phyloP scores from a whole-genome alignment of 2,888 invertebrate genomes.

The Lithophane leautieri region DNA sequence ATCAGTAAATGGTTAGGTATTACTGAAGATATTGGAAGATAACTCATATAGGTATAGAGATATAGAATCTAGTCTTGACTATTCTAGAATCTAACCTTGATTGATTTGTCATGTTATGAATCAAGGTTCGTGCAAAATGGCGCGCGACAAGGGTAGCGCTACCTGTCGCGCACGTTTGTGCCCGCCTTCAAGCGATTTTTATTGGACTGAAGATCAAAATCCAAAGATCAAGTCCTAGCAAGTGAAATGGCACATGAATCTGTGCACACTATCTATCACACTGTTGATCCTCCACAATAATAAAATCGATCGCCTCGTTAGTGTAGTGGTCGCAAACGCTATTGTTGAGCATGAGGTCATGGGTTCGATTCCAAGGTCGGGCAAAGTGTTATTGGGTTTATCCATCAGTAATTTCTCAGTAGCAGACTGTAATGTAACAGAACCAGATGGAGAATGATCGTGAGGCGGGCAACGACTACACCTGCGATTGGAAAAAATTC shows the following conservation, averaged over 20 bases:
- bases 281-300: not conserved
- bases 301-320: not conserved
- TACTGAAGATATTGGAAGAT: not conserved
- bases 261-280: not conserved
- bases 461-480: no score
- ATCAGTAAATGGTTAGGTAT: constrained; percentile 11
- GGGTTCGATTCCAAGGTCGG: no score
- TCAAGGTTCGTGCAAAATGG: not conserved
- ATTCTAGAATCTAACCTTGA: not conserved
- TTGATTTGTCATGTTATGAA: constrained; percentile 15
- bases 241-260: not conserved
- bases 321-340: not conserved
- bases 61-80: not conserved
- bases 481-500: no score
- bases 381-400: no score
- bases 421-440: no score
- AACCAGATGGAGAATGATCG: no score
- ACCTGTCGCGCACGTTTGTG: no score
- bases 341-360: no score
- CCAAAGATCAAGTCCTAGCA: not conserved
- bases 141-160: no score
- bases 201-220: not conserved
- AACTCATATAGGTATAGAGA: not conserved
- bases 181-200: not conserved
- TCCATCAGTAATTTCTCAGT: no score